Base-by-base conservation (phyloP, 2,113 vertebrate genomes). In the Pleuronectes platessa region DNA sequence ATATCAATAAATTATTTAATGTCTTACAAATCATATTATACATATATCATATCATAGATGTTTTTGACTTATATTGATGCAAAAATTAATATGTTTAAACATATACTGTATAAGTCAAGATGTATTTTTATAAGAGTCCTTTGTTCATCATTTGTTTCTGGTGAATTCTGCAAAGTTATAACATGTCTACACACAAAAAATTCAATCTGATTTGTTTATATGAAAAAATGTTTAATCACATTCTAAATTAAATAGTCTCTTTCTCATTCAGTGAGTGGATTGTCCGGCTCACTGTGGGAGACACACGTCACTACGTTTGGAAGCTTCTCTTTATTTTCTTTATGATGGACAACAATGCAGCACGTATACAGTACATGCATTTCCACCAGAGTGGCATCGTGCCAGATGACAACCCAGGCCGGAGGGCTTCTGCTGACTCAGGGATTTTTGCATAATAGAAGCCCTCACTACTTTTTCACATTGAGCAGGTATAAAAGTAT, bases 401-500 rank as follows among this genome's bases (percentile, higher is more conserved):
- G 61, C 20, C 56, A 53, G 67, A 92, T 86, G 89, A 91, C 87
- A 88, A 90, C 74, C 86, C 84, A 24, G 24, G 24, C 24, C 24
- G 2, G 24, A 24, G 24, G 24, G 24, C 73, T 87, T 85, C 81
- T 92, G 93, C 90, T 92, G 80, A 62, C 6, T 92, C 88, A 90
- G 91, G 86, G 40, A 3, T 92, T 91, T 85, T 91, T 86, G 47
- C 61, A 90, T 85, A 93, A 92, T 90, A 68, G 85, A 78, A 63
- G 20, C 74, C 31, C 31, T 35, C 58, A 55, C 64, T 79, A 72
- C 75, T 45, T 85, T 83, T 86, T 74, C 47, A 59, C 78, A 68
- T 40, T 47, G 66, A 74, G 61, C 78, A 73, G 67, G 86, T 93
- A 93, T 93, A 92, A 92, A 93, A 90, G 87, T 88, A 81, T 65